Conservation (phyloP, 2,888 invertebrate genomes). For the Clivina fossor region DNA sequence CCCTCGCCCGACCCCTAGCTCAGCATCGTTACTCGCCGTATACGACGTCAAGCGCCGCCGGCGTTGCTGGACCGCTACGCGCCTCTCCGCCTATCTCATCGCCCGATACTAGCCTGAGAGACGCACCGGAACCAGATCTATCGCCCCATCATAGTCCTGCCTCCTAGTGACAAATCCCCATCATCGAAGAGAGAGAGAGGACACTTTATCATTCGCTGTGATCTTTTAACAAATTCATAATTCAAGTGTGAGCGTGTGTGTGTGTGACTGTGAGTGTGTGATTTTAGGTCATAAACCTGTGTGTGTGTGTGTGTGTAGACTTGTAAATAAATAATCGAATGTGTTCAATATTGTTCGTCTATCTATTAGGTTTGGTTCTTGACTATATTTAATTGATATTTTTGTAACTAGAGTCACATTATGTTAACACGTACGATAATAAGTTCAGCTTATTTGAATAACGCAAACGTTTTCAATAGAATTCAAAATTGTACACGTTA, state of each 20-base stretch:
- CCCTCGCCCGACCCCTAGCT: constrained; percentile 60
- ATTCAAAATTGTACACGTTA: too few relatives aligned
- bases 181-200: background rate
- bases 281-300: too few relatives aligned
- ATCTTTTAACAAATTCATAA: background rate
- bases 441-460: too few relatives aligned
- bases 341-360: too few relatives aligned
- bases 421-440: too few relatives aligned
- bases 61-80: constrained; percentile 48
- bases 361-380: too few relatives aligned
- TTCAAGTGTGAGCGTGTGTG: background rate
- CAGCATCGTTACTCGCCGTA: constrained; percentile 62
- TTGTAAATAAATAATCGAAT: too few relatives aligned
- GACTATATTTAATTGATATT: too few relatives aligned
- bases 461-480: too few relatives aligned
- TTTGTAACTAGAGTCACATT: too few relatives aligned
- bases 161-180: constrained; percentile 28
- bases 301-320: too few relatives aligned
- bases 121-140: constrained; percentile 52
- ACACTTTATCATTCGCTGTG: constrained; percentile 1
- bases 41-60: constrained; percentile 52
- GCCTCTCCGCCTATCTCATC: constrained; percentile 59
- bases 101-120: constrained; percentile 62
- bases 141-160: constrained; percentile 47
- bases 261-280: background rate